phyloP scores from a whole-genome alignment of 2,888 invertebrate species.

The Serrognathus titanus region DNA sequence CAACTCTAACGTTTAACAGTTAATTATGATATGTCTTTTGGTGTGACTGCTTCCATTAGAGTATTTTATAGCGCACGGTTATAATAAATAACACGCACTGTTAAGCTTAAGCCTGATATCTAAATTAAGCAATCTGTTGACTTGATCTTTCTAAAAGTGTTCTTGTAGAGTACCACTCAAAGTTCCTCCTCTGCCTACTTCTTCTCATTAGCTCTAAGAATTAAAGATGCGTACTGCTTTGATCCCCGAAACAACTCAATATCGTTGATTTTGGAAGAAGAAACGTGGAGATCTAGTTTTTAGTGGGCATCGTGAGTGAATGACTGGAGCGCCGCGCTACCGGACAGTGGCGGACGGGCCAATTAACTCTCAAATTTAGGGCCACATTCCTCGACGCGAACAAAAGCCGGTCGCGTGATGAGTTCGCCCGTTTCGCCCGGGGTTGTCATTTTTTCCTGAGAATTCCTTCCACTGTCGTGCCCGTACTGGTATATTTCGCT shows the following conservation, averaged over 20 bases:
- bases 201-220: too few species aligned
- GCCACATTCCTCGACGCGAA: slow-evolving; percentile 39
- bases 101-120: too few species aligned
- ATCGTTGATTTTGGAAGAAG: background rate
- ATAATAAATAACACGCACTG: too few species aligned
- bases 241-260: background rate
- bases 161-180: too few species aligned
- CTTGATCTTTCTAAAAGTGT: too few species aligned
- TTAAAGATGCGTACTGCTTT: background rate
- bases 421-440: slow-evolving; percentile 37
- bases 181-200: too few species aligned
- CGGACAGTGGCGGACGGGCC: slow-evolving; percentile 33
- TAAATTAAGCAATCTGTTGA: too few species aligned
- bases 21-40: too few species aligned
- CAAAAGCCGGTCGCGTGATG: slow-evolving; percentile 40
- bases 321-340: slow-evolving; percentile 26
- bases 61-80: too few species aligned
- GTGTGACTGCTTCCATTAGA: too few species aligned
- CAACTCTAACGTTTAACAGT: too few species aligned
- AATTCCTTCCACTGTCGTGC: slow-evolving; percentile 28
- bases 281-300: slow-evolving; percentile 1
- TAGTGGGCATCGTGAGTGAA: slow-evolving; percentile 1
- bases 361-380: slow-evolving; percentile 37
- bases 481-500: slow-evolving; percentile 20
- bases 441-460: slow-evolving; percentile 40